These are phyloP conservation scores for Colletes gigas DNA, from an alignment of 1,140 invertebrate species.

Conservation along the genomic window DNA sequence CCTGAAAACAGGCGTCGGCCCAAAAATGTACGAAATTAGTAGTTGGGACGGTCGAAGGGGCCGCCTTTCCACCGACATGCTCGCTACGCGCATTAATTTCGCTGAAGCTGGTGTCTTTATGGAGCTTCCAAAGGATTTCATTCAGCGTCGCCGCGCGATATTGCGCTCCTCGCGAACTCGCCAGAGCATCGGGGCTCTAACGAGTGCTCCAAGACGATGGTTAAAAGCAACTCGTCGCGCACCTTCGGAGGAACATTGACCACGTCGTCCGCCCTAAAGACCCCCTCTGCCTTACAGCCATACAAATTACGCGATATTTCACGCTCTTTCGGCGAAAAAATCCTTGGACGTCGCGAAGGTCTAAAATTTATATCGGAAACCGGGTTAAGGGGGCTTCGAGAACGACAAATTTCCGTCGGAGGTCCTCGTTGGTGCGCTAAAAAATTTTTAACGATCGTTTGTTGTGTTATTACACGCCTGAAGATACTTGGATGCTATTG, in stretches of 20 bases:
- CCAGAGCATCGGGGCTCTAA: neutral
- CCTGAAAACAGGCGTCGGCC: neutral
- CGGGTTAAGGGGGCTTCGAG: no score
- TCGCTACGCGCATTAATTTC: constrained; percentile 23
- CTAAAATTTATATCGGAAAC: no score
- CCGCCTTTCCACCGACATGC: neutral
- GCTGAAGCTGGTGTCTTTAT: constrained; percentile 5
- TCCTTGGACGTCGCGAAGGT: no score
- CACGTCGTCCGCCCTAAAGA: constrained; percentile 1
- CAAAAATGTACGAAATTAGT: constrained; percentile 15
- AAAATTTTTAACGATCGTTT: no score
- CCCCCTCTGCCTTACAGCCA: no score
- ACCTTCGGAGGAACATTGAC: constrained; percentile 11
- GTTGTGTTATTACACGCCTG: no score
- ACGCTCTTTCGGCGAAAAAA: no score
- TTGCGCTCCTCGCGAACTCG: constrained; percentile 16
- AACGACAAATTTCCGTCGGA: no score
- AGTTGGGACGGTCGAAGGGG: neutral
- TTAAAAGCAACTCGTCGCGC: neutral
- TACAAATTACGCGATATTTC: no score
- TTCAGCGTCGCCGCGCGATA: constrained; percentile 22
- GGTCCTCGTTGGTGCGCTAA: no score
- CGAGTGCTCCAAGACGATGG: neutral
- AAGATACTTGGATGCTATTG: no score
- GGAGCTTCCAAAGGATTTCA: constrained; percentile 27